A percentile compares a stretch with the other conserved stretches of the same genome.
Conservation (phyloP, 2,113 vertebrate genomes). For the Balaenoptera acutorostrata region DNA sequence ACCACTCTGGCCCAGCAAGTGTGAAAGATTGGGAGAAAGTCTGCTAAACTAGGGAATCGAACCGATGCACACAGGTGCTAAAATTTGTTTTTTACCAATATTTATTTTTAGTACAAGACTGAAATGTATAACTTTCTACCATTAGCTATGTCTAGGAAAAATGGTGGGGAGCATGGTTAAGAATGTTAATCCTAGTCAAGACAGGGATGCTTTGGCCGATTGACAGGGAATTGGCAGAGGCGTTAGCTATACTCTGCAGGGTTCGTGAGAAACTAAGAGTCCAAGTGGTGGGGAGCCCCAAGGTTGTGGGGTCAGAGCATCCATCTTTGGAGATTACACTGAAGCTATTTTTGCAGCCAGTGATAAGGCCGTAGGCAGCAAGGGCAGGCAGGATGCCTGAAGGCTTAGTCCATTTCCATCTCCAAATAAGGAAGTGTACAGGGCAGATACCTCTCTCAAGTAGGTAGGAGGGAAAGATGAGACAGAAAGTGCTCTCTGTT, state of each 20-base stretch:
- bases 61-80: neutral
- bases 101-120: conserved; percentile 28
- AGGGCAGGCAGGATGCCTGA: conserved; percentile 76
- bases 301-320: conserved; percentile 60
- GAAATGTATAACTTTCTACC: neutral
- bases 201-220: neutral
- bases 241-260: conserved; percentile 23
- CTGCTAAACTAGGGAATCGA: neutral
- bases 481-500: conserved; percentile 17
- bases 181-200: conserved; percentile 43
- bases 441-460: conserved; percentile 80
- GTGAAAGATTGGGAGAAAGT: neutral
- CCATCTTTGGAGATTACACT: conserved; percentile 78
- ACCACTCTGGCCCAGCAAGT: neutral
- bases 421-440: conserved; percentile 82
- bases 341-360: conserved; percentile 84
- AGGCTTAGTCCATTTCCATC: conserved; percentile 73
- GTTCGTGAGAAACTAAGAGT: conserved; percentile 43
- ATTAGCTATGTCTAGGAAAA: conserved; percentile 10
- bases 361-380: conserved; percentile 83
- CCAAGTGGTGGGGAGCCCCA: neutral
- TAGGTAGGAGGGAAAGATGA: conserved; percentile 73
- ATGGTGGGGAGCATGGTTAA: neutral
- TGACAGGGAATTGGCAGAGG: conserved; percentile 3
- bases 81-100: conserved; percentile 15